Conservation (phyloP, 2,113 vertebrate genomes). For the Lichenostomus cassidix region DNA sequence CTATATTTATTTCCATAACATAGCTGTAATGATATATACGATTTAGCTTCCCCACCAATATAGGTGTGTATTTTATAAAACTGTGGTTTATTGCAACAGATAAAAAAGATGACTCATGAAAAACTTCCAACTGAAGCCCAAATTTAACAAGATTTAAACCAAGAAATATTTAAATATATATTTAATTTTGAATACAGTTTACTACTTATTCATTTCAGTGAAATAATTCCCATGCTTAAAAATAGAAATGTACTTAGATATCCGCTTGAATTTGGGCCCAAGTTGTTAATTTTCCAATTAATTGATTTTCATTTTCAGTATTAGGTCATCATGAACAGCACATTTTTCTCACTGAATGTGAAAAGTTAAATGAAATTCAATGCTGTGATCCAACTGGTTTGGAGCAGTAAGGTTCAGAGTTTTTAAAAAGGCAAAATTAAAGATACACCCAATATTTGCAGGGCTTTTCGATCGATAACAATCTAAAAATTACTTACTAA, state of each 20-base stretch:
- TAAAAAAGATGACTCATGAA: neutral
- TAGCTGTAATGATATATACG: neutral
- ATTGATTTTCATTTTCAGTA: neutral
- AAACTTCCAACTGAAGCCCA: neutral
- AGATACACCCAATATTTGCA: neutral
- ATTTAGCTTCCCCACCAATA: neutral
- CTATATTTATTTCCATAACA: neutral
- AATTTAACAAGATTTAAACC: neutral
- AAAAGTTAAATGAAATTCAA: neutral
- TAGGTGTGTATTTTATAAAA: neutral
- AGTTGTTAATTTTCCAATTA: neutral
- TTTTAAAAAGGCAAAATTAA: neutral
- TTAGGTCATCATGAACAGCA: neutral
- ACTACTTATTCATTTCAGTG: neutral
- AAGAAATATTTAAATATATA: neutral
- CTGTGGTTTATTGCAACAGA: neutral
- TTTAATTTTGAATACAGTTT: neutral
- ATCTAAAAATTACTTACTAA: slow-evolving; percentile 14
- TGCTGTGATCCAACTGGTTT: neutral
- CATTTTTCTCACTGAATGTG: neutral
- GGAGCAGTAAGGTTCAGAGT: neutral
- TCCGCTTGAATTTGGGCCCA: neutral
- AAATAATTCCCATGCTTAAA: neutral
- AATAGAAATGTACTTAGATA: neutral
- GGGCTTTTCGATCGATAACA: neutral